These are phyloP conservation scores for Leucophenga maculata DNA, from an alignment of 2,888 invertebrate species.

Conservation along the genomic window DNA sequence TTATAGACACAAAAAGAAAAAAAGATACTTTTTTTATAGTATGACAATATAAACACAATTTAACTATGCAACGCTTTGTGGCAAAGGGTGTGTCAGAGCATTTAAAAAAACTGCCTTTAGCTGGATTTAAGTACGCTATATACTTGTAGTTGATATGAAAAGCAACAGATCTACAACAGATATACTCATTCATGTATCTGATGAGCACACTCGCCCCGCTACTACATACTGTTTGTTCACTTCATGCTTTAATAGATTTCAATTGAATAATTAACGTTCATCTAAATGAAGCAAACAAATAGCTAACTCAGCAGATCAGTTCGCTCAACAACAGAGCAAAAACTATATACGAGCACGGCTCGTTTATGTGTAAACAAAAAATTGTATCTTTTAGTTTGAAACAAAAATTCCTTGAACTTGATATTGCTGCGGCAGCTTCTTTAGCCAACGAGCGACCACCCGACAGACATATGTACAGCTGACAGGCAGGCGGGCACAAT, in stretches of 20 bases:
- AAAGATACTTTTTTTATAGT: too few relatives aligned
- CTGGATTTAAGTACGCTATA: neutral
- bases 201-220: neutral
- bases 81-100: too few relatives aligned
- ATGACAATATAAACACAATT: too few relatives aligned
- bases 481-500: neutral
- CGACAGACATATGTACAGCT: too few relatives aligned
- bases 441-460: too few relatives aligned
- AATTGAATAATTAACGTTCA: slow-evolving; percentile 67
- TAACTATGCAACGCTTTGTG: too few relatives aligned
- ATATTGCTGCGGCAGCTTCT: neutral
- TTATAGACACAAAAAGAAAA: too few relatives aligned
- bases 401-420: slow-evolving; percentile 9
- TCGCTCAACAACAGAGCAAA: neutral
- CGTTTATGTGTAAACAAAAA: neutral
- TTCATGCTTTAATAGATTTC: slow-evolving; percentile 61
- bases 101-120: slow-evolving; percentile 14
- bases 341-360: too few relatives aligned
- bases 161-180: neutral
- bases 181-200: neutral
- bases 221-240: neutral
- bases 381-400: neutral
- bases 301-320: neutral
- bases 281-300: neutral
- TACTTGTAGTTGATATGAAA: too few relatives aligned